Base-by-base conservation (phyloP, 2,888 invertebrate genomes). In the Blera fallax region DNA sequence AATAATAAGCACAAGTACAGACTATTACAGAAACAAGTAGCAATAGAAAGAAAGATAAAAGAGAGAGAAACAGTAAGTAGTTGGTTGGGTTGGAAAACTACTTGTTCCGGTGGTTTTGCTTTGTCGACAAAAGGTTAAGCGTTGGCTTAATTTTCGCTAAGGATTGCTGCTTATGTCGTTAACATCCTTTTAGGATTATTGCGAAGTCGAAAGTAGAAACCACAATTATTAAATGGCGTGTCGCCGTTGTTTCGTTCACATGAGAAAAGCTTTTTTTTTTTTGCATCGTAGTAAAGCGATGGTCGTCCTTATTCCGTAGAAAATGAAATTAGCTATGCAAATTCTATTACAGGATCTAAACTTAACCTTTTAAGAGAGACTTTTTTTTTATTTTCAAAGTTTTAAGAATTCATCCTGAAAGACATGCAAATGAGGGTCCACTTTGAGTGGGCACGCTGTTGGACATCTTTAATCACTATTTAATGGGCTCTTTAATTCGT, bases 401-500 rank as follows among this genome's bases (percentile, higher is more conserved):
- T 29, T 62, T 40, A 29, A 21, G 50, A 37, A 72, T 50, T 37
- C 50, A 37, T 50, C 14, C 24, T 37, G 16, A 50, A 62, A 40
- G 60, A 50, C 27, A 37, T 50, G 37, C 29, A 62, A 73, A 62
- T 73, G 60, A 73, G 60, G 72, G 72, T 73, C 60, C 50, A 37
- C 72, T 18, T n/a, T 40, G 37, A 29, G 58, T 37, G 37, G 40
- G 50, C 50, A 27, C 2, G 29, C 40, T 54, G 54, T 14, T 52
- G 72, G 32, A 62, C 40, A 6, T 50, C 37, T 18, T 50, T 52
- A 73, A 60, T 73, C 72, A 29, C 29, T 14, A 16, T 40, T 62
- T 62, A 73, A 62, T 73, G 48, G 37, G 50, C 50, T 62, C 62
- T 50, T 50, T 52, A 73, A 62, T 73, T 50, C 29, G 16, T 40